Conservation (phyloP, 2,113 vertebrate genomes). For the Psettodes erumei region DNA sequence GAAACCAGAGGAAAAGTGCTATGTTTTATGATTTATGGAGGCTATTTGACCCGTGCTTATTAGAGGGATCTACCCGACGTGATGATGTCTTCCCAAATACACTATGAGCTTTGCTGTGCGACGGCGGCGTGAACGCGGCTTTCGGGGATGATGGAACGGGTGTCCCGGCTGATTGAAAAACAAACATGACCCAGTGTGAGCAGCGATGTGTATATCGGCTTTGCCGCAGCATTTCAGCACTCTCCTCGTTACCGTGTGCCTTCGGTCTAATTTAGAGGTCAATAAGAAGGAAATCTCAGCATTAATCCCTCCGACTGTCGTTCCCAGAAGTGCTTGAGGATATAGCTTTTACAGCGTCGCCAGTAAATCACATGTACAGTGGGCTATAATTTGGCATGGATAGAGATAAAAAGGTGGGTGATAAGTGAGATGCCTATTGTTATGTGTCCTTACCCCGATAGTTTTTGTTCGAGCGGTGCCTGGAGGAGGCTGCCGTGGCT, state of each 20-base stretch:
- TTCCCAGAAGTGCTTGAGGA: slow-evolving; percentile 10
- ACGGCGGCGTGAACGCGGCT: slow-evolving; percentile 48
- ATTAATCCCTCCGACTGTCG: background rate
- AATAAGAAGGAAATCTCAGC: slow-evolving; percentile 20
- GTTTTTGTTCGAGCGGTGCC: slow-evolving; percentile 19
- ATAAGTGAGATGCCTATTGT: slow-evolving; percentile 31
- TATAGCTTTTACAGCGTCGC: slow-evolving; percentile 13
- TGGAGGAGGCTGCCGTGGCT: slow-evolving; percentile 15
- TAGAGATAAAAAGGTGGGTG: slow-evolving; percentile 7
- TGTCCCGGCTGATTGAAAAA: slow-evolving; percentile 64
- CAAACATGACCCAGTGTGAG: slow-evolving; percentile 51
- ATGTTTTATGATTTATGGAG: slow-evolving; percentile 82
- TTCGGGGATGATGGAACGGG: slow-evolving; percentile 59
- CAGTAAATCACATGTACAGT: slow-evolving; percentile 8
- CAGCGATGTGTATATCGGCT: slow-evolving; percentile 34
- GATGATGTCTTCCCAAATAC: slow-evolving; percentile 72
- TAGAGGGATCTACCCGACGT: slow-evolving; percentile 75
- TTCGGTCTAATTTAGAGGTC: slow-evolving; percentile 28
- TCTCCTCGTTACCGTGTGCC: background rate
- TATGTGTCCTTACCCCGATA: slow-evolving; percentile 12
- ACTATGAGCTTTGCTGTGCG: slow-evolving; percentile 65
- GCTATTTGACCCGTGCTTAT: slow-evolving; percentile 82
- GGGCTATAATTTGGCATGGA: slow-evolving; percentile 5
- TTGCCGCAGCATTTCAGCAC: slow-evolving; percentile 9
- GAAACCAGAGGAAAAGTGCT: slow-evolving; percentile 77